Evolutionary conservation across 2,113 vertebrate genomes (phyloP), one percentile per base, ranked within the genome.

Genomic region (Triplophysa siluroides): DNA sequence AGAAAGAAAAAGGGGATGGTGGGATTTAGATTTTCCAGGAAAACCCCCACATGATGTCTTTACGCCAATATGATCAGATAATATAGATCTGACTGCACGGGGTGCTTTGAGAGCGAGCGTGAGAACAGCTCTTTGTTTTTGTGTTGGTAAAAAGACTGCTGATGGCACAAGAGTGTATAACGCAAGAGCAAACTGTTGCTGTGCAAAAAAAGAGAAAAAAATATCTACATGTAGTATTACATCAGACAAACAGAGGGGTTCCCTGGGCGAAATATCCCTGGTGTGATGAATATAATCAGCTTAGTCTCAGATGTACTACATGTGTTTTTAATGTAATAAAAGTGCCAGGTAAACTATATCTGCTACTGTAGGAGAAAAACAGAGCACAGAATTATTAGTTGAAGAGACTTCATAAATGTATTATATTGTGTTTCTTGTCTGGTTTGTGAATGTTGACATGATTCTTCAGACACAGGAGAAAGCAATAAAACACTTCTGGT

Each of bases 1-100:
- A 54, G 81, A 43, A 67, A 41, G 64, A 43, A 64, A 23, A 52
- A 73, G 70, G 70, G 16, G 76, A 41, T 56, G 26, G 19, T 26
- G 79, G 83, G 76, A 54, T 82, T 80, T 72, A 87, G 82, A 80
- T 88, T 89, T 88, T 76, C 85, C 78, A 86, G 81, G 86, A 83
- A 81, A 86, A 85, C 82, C 86, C 78, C 71, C 80, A 81, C 83
- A 72, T 79, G 79, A 87, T 89, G 90, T 91, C 85, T 86, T 90
- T 90, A 85, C 89, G 86, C 90, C 83, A 13, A 79, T 45, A 79
- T 83, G 83, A 83, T 66, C 80, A 65, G 69, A 85, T 79, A 88
- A 92, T 91, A 68, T 91, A 88, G 87, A 84, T 76, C 89, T 54
- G 72, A 54, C 82, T 18, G 23, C 23, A 83, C 61, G 29, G 72